Percentiles rank a stretch among this genome's conserved stretches.
These are phyloP conservation scores for Entomyzon cyanotis DNA, from an alignment of 2,113 vertebrate species.

Conservation along the genomic window DNA sequence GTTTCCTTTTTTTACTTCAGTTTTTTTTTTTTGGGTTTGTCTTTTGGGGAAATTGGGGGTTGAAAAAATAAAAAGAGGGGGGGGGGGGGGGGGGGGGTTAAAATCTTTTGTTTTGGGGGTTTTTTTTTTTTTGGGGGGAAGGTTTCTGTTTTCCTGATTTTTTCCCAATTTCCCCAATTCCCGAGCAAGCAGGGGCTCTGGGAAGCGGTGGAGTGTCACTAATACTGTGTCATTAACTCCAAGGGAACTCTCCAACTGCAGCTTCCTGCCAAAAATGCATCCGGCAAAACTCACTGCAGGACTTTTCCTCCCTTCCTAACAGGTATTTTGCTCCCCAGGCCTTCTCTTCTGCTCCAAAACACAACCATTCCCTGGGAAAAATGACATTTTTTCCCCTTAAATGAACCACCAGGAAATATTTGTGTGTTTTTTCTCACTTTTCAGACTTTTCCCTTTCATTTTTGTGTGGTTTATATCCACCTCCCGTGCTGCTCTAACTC, in stretches of 20 bases:
- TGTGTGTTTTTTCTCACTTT: not conserved
- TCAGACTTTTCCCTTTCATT: not conserved
- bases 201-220: conserved; percentile 71
- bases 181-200: conserved; percentile 13
- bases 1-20: too few relatives aligned
- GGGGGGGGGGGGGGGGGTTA: too few relatives aligned
- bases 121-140: too few relatives aligned
- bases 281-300: conserved; percentile 70
- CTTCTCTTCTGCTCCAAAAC: not conserved
- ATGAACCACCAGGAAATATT: not conserved
- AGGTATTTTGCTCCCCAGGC: conserved; percentile 49
- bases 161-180: too few relatives aligned
- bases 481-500: not conserved
- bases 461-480: not conserved
- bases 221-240: conserved; percentile 77
- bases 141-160: conserved; percentile 60
- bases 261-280: conserved; percentile 70
- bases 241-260: conserved; percentile 73
- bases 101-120: too few relatives aligned
- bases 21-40: too few relatives aligned
- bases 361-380: conserved; percentile 1
- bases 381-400: not conserved
- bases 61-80: too few relatives aligned
- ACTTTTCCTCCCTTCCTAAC: conserved; percentile 73
- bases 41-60: too few relatives aligned